These are phyloP conservation scores for Temnothorax rugatulus DNA, from an alignment of 2,888 invertebrate species.

Conservation along the genomic window DNA sequence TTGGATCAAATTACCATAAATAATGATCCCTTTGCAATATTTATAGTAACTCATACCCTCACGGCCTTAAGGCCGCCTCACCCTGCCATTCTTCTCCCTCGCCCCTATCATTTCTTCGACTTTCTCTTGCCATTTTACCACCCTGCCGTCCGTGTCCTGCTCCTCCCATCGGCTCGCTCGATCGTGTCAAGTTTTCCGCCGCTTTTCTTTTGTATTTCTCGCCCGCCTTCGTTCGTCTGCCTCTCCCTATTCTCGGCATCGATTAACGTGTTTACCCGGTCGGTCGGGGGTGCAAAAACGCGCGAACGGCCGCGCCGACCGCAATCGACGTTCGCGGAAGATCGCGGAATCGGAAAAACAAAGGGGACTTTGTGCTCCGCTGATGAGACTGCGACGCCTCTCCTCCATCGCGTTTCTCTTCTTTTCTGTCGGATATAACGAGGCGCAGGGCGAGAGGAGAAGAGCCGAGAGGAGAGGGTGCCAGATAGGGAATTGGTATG, in stretches of 20 bases:
- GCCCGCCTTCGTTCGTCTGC: conserved; percentile 27
- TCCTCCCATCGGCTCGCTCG: conserved; percentile 42
- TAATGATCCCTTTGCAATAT: conserved; percentile 58
- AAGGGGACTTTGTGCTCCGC: conserved; percentile 72
- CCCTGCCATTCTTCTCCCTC: conserved; percentile 33
- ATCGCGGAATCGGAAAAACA: conserved; percentile 72
- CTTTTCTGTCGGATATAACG: conserved; percentile 24
- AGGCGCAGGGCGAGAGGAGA: conserved; percentile 10
- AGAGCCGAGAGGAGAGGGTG: conserved; percentile 51
- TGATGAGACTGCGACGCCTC: conserved; percentile 70
- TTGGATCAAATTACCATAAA: conserved; percentile 56
- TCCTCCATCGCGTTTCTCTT: conserved; percentile 39
- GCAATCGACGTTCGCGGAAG: conserved; percentile 59
- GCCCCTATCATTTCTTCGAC: conserved; percentile 47
- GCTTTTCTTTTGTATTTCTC: conserved; percentile 53
- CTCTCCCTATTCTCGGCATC: conserved; percentile 63
- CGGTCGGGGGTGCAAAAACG: conserved; percentile 67
- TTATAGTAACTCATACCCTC: conserved; percentile 45
- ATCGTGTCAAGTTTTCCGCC: conserved; percentile 44
- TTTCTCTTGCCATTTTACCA: conserved; percentile 48
- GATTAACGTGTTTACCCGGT: conserved; percentile 77
- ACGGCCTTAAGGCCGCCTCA: conserved; percentile 16
- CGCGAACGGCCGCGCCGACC: conserved; percentile 59
- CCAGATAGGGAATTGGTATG: conserved; percentile 69
- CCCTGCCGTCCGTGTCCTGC: conserved; percentile 39